A percentile compares a stretch with the other conserved stretches of the same genome.
phyloP scores from a whole-genome alignment of 2,888 invertebrate species.

The Nebria brevicollis region DNA sequence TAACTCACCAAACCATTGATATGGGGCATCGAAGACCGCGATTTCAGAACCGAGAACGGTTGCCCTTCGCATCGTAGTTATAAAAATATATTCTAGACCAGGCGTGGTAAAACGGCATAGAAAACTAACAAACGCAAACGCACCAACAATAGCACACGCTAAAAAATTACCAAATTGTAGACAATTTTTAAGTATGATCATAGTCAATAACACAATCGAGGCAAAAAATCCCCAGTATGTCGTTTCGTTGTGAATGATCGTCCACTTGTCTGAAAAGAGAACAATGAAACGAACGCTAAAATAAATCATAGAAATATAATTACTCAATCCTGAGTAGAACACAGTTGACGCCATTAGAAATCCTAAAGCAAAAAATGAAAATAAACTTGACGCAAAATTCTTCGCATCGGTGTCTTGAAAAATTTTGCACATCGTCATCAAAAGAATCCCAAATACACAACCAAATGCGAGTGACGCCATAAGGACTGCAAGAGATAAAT shows the following conservation, averaged over 20 bases:
- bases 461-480: constrained; percentile 67
- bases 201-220: constrained; percentile 64
- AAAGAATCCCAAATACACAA: constrained; percentile 68
- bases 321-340: constrained; percentile 59
- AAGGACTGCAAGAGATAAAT: background rate
- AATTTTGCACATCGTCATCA: constrained; percentile 73
- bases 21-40: constrained; percentile 71
- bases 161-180: constrained; percentile 70
- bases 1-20: constrained; percentile 68
- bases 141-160: constrained; percentile 72
- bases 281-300: background rate
- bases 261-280: constrained; percentile 61
- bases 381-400: constrained; percentile 66
- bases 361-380: constrained; percentile 71
- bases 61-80: constrained; percentile 74
- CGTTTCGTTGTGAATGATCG: constrained; percentile 65
- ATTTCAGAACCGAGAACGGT: constrained; percentile 68
- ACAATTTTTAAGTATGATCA: constrained; percentile 65
- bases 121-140: constrained; percentile 70
- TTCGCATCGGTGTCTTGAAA: constrained; percentile 57
- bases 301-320: constrained; percentile 19
- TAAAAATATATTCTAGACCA: constrained; percentile 74
- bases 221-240: constrained; percentile 74
- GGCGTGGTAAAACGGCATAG: constrained; percentile 74
- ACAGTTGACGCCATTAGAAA: constrained; percentile 69